phyloP scores from a whole-genome alignment of 2,797 vertebrate genomes.

The Xenops minutus region DNA sequence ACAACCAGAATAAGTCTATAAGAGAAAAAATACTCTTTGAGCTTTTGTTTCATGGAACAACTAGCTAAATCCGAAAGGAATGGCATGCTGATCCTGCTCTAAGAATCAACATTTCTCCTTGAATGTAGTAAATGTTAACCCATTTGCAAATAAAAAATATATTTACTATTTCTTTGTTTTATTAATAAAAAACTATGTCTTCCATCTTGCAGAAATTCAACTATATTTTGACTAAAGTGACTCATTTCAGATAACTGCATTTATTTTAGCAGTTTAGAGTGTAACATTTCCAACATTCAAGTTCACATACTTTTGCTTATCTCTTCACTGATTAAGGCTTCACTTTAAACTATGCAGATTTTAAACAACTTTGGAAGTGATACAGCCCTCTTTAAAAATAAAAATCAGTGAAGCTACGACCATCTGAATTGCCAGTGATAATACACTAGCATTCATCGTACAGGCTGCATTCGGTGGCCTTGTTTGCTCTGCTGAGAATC shows the following conservation, averaged over 20 bases:
- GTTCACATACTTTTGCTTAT: not conserved
- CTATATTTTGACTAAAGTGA: not conserved
- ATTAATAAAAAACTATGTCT: not conserved
- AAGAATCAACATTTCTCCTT: not conserved
- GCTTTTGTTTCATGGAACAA: not conserved
- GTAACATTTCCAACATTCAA: not conserved
- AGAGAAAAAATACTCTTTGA: not conserved
- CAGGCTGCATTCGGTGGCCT: not conserved
- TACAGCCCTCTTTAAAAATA: not conserved
- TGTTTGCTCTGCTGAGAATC: not conserved
- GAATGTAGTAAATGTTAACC: not conserved
- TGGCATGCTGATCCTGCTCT: not conserved
- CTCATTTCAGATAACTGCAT: not conserved
- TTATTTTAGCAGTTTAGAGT: not conserved
- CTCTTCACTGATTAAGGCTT: not conserved
- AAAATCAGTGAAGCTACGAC: not conserved
- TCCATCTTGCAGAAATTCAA: not conserved
- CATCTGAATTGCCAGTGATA: not conserved
- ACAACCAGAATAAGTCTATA: not conserved
- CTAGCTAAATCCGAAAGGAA: not conserved
- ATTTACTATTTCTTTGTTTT: not conserved
- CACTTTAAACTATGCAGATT: not conserved
- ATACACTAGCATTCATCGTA: not conserved
- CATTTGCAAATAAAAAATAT: not conserved
- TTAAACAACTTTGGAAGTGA: not conserved